Evolutionary conservation across 2,797 vertebrate genomes (phyloP).

Genomic region (Podarcis lilfordi): DNA sequence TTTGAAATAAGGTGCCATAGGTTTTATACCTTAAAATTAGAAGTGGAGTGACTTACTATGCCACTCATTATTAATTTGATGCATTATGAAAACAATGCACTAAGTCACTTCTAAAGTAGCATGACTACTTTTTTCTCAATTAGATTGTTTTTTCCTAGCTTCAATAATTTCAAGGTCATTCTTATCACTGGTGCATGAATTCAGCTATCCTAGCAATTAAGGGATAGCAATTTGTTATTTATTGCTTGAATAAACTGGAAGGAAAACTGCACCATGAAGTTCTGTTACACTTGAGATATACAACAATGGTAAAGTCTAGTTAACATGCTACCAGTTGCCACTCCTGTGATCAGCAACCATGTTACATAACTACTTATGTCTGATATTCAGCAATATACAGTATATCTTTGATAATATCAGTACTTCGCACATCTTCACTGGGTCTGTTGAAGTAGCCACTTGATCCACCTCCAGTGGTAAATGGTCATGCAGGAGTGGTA

Average conservation of each 20-base stretch:
- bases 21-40: not conserved
- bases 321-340: not conserved
- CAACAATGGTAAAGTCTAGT: not conserved
- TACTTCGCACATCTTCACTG: not conserved
- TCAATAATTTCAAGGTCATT: not conserved
- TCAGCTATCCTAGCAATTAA: not conserved
- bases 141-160: not conserved
- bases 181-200: not conserved
- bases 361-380: not conserved
- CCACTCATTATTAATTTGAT: not conserved
- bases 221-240: not conserved
- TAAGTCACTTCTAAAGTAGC: not conserved
- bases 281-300: not conserved
- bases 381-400: not conserved
- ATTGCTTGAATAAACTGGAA: not conserved
- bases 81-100: not conserved
- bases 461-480: not conserved
- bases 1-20: not conserved
- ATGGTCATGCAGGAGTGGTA: not conserved
- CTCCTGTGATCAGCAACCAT: not conserved
- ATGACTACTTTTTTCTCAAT: not conserved
- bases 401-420: not conserved
- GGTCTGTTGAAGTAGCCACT: not conserved
- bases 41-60: not conserved
- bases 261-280: not conserved